Evolutionary conservation across 1,140 invertebrate genomes (phyloP).

Genomic region (Trachymyrmex cornetzi): DNA sequence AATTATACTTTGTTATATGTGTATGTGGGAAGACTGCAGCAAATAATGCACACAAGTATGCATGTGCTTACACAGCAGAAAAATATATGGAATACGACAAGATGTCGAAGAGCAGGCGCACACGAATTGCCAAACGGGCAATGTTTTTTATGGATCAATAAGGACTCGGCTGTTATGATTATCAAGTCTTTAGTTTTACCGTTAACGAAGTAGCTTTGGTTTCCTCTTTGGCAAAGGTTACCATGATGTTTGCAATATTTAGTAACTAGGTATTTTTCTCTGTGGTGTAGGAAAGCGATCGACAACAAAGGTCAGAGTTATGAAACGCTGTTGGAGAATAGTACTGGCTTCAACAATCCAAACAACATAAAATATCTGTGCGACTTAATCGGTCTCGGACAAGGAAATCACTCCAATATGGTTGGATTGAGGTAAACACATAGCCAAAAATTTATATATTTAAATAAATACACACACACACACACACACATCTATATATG

Average conservation of each 20-base stretch:
- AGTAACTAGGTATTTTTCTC: conserved; percentile 76
- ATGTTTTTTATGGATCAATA: conserved; percentile 33
- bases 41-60: conserved; percentile 46
- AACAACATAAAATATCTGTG: conserved; percentile 94
- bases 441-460: background rate
- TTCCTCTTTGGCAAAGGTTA: conserved; percentile 72
- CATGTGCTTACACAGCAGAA: background rate
- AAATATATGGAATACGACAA: conserved; percentile 51
- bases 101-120: conserved; percentile 52
- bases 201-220: conserved; percentile 83
- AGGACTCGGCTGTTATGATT: conserved; percentile 73
- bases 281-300: conserved; percentile 91
- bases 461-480: too few species aligned
- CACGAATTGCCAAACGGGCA: conserved; percentile 23
- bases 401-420: conserved; percentile 92
- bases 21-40: conserved; percentile 22
- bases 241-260: conserved; percentile 58
- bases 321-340: conserved; percentile 94
- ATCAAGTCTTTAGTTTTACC: conserved; percentile 80
- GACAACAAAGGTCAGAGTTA: conserved; percentile 93
- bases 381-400: conserved; percentile 90
- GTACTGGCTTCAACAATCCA: conserved; percentile 95
- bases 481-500: too few species aligned
- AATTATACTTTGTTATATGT: conserved; percentile 39
- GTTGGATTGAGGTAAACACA: conserved; percentile 89